Percentiles rank a stretch among this genome's conserved stretches.
Evolutionary conservation across 2,797 vertebrate species (phyloP).

Genomic region (Tokudaia tokunoshimensis): DNA sequence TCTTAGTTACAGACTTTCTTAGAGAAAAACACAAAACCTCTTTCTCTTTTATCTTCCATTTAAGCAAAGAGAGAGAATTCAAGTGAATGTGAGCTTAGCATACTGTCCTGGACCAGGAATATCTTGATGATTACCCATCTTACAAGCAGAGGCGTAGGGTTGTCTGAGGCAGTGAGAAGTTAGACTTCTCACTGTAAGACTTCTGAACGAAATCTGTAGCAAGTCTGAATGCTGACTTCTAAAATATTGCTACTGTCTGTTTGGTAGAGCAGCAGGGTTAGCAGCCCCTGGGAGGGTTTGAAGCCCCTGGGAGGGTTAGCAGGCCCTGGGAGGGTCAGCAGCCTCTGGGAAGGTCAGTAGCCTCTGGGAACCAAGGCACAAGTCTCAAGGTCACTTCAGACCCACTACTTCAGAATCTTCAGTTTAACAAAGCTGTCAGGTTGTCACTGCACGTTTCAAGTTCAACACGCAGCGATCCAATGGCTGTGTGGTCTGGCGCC

Average conservation of each 20-base stretch:
- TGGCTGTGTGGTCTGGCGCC: neutral
- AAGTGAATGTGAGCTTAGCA: neutral
- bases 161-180: neutral
- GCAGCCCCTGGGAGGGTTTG: neutral
- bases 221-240: no score
- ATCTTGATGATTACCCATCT: neutral
- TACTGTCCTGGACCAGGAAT: neutral
- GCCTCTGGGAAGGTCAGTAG: neutral
- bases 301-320: no score
- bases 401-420: neutral
- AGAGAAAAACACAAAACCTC: constrained; percentile 45
- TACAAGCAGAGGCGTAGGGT: neutral
- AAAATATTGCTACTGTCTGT: neutral
- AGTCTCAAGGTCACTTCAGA: neutral
- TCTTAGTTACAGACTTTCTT: neutral
- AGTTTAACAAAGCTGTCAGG: neutral
- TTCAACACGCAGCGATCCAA: neutral
- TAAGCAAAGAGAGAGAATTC: constrained; percentile 37
- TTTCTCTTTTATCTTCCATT: neutral
- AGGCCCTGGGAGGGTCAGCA: neutral
- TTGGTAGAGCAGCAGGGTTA: neutral
- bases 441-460: neutral
- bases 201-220: neutral
- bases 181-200: neutral
- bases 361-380: neutral